Evolutionary conservation across 2,888 invertebrate genomes (phyloP).

Genomic region (Mesorhabditis spiculigera): DNA sequence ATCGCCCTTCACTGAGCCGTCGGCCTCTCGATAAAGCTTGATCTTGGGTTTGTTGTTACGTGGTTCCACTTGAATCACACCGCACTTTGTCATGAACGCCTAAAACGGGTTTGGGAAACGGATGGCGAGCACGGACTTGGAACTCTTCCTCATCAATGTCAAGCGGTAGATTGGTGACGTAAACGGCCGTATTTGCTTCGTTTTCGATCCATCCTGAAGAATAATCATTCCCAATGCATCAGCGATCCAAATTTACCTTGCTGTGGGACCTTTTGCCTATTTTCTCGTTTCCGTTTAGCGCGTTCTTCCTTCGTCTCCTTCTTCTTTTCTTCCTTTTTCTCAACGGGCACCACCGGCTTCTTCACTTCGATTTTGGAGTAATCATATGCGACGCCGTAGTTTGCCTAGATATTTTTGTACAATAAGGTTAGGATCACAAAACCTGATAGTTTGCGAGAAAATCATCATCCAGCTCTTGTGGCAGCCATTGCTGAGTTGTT

Average conservation of each 20-base stretch:
- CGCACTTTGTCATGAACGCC: constrained; percentile 91
- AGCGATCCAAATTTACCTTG: neutral
- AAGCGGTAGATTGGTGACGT: constrained; percentile 84
- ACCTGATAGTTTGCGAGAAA: constrained; percentile 88
- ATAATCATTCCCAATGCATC: neutral
- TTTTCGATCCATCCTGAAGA: constrained; percentile 88
- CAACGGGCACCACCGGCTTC: constrained; percentile 18
- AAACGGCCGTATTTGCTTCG: constrained; percentile 85
- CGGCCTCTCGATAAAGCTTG: constrained; percentile 83
- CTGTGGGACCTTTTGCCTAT: constrained; percentile 11
- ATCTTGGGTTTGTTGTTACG: constrained; percentile 75
- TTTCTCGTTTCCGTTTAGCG: constrained; percentile 14
- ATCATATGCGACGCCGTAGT: constrained; percentile 66
- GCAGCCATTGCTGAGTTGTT: constrained; percentile 25
- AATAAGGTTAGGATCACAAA: neutral
- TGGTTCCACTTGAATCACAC: constrained; percentile 84
- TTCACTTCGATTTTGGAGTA: constrained; percentile 33
- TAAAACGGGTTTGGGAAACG: constrained; percentile 66
- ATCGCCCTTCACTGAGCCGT: constrained; percentile 84
- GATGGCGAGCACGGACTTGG: constrained; percentile 20
- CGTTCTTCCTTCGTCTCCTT: constrained; percentile 38
- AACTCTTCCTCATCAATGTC: constrained; percentile 77
- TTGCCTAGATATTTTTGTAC: constrained; percentile 66
- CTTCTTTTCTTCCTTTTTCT: constrained; percentile 29
- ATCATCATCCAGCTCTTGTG: constrained; percentile 78